These are phyloP conservation scores for Lemur catta DNA, from an alignment of 2,797 vertebrate species.

Conservation along the genomic window DNA sequence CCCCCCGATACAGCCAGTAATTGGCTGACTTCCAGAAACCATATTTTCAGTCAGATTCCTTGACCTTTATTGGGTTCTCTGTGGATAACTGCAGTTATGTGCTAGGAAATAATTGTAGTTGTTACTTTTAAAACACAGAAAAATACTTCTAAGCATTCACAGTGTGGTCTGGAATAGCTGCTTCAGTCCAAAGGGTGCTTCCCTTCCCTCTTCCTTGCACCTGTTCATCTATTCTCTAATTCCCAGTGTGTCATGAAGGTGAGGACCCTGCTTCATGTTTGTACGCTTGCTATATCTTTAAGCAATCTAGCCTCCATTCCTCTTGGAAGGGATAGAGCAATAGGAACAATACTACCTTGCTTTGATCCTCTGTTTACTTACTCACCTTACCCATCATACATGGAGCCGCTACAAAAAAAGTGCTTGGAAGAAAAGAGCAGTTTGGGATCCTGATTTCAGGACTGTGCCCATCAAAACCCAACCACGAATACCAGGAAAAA, in stretches of 20 bases:
- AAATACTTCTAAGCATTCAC: background rate
- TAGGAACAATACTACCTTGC: background rate
- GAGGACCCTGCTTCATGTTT: background rate
- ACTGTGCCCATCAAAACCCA: background rate
- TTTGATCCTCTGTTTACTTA: background rate
- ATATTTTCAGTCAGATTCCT: background rate
- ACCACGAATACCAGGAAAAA: background rate
- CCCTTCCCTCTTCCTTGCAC: background rate
- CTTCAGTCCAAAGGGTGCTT: background rate
- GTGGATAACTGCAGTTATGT: background rate
- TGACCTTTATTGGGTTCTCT: constrained; percentile 55
- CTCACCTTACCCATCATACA: background rate
- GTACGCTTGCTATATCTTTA: fast-evolving
- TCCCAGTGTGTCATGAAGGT: background rate
- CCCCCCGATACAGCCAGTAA: background rate
- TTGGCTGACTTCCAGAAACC: background rate
- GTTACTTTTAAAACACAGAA: constrained; percentile 37
- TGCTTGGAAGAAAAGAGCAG: background rate
- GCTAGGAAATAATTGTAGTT: background rate
- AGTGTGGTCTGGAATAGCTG: background rate
- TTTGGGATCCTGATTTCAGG: background rate
- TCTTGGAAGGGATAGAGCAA: background rate
- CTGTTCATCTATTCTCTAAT: background rate
- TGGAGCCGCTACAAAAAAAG: background rate
- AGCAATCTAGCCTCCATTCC: background rate